phyloP scores from a whole-genome alignment of 1,140 invertebrate genomes.

The Drosophila quadrilineata region DNA sequence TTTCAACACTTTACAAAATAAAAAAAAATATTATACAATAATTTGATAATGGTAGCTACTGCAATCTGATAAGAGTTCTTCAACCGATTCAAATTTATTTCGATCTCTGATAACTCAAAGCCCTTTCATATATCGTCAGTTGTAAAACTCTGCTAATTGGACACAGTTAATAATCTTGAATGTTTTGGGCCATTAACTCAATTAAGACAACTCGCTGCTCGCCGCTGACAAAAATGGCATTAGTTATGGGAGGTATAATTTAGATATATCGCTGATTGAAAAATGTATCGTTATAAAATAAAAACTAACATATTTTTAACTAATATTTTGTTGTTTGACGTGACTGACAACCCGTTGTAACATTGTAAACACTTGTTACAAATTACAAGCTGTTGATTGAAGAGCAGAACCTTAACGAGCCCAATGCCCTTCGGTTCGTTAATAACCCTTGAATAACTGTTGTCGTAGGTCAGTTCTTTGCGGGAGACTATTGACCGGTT shows the following conservation, averaged over 20 bases:
- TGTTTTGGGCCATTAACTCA: slow-evolving; percentile 8
- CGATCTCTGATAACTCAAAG: background rate
- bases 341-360: too few relatives aligned
- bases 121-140: background rate
- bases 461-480: slow-evolving; percentile 45
- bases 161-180: slow-evolving; percentile 26
- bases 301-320: slow-evolving; percentile 5
- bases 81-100: background rate
- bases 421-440: slow-evolving; percentile 44
- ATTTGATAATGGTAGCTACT: background rate
- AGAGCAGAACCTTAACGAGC: slow-evolving; percentile 47
- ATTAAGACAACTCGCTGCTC: slow-evolving; percentile 7
- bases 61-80: background rate
- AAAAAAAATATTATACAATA: background rate
- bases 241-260: background rate
- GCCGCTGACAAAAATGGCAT: background rate
- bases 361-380: background rate
- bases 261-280: slow-evolving; percentile 36
- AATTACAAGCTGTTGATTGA: background rate
- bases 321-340: slow-evolving; percentile 12
- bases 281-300: slow-evolving; percentile 30
- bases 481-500: slow-evolving; percentile 19
- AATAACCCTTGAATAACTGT: slow-evolving; percentile 13
- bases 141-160: slow-evolving; percentile 40
- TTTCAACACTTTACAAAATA: too few relatives aligned